Evolutionary conservation across 2,888 invertebrate genomes (phyloP).

Genomic region (Pristionchus arcanus): DNA sequence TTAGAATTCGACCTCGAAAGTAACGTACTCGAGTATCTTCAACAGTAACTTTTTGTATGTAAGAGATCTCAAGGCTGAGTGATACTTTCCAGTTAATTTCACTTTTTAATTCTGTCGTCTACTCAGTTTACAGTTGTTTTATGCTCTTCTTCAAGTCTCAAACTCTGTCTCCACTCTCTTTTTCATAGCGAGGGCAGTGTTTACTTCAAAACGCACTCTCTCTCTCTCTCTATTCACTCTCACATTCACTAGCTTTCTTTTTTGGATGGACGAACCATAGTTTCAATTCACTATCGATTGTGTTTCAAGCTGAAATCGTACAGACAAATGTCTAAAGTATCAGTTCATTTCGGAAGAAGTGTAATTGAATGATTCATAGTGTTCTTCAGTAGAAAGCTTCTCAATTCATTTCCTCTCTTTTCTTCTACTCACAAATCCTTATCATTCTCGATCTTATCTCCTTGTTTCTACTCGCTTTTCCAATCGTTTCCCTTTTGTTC

Average conservation of each 20-base stretch:
- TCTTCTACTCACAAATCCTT: background rate
- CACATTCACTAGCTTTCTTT: background rate
- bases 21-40: background rate
- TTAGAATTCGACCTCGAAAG: background rate
- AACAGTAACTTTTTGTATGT: background rate
- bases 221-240: slow-evolving; percentile 22
- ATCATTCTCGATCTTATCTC: background rate
- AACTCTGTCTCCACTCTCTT: background rate
- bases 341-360: too few species aligned
- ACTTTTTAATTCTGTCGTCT: background rate
- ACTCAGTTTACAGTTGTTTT: background rate
- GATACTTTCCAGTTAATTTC: background rate
- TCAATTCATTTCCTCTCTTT: background rate
- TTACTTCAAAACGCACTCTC: slow-evolving; percentile 34
- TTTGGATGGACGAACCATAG: background rate
- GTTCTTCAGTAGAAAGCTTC: background rate
- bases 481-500: background rate
- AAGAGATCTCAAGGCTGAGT: background rate
- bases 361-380: background rate
- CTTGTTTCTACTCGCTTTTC: slow-evolving; percentile 8
- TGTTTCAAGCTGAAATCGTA: background rate
- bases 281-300: background rate
- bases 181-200: background rate
- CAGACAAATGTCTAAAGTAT: too few species aligned
- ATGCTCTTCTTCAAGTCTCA: background rate